A percentile compares a stretch with the other conserved stretches of the same genome.
Conservation (phyloP, 2,888 invertebrate genomes). For the Abrostola tripartita region DNA sequence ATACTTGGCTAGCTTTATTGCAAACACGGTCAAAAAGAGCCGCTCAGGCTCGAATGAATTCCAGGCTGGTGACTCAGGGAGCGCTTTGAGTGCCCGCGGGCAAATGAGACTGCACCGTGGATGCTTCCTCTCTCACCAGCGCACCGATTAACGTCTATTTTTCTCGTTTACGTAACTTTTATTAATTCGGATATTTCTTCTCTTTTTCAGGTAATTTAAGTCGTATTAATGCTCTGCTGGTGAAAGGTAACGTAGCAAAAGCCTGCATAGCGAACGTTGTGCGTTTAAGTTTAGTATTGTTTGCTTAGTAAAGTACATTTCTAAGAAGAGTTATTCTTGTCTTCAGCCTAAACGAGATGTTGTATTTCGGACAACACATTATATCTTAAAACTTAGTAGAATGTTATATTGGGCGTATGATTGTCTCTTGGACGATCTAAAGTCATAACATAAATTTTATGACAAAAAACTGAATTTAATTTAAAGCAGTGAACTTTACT, state of each 20-base stretch:
- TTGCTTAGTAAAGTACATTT: too few species aligned
- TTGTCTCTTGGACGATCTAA: too few species aligned
- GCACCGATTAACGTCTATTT: constrained; percentile 19
- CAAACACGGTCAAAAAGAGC: constrained; percentile 56
- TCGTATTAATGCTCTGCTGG: constrained; percentile 23
- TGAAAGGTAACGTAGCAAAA: constrained; percentile 34
- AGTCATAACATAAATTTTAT: too few species aligned
- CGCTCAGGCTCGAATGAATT: constrained; percentile 54
- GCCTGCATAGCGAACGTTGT: constrained; percentile 22
- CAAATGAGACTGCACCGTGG: constrained; percentile 50
- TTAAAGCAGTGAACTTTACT: too few species aligned
- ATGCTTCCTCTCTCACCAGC: constrained; percentile 14
- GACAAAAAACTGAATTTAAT: too few species aligned
- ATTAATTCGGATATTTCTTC: constrained; percentile 7
- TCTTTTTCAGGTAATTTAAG: constrained; percentile 49
- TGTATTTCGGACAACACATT: too few species aligned
- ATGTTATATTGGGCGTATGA: too few species aligned
- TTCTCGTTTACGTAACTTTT: constrained; percentile 12
- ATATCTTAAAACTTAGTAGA: too few species aligned
- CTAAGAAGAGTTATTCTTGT: too few species aligned
- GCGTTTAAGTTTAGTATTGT: neutral
- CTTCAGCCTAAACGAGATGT: too few species aligned
- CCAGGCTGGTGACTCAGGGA: constrained; percentile 56
- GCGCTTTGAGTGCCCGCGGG: constrained; percentile 54
- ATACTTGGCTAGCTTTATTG: constrained; percentile 48